Base-by-base conservation (phyloP, 2,888 invertebrate species). In the Acanthococcus lagerstroemiae region DNA sequence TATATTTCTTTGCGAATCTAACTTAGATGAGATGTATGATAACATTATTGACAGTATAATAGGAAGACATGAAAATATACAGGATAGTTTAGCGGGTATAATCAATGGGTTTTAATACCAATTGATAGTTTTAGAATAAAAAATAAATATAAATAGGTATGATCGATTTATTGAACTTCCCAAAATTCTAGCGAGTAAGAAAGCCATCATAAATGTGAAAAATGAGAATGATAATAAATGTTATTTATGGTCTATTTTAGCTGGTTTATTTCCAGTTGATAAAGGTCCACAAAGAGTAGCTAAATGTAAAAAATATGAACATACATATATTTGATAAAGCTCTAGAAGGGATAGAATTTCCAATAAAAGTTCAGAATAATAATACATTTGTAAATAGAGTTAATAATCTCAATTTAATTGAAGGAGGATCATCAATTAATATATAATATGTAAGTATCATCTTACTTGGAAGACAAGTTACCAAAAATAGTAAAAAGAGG, bases 311-410 rank as follows among this genome's bases (percentile, higher is more conserved):
- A 15, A 26, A 21, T 26, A 22, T 55, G 55, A 55, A 24, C 55
- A 26, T n/a, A n/a, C n/a, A n/a, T 24, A 55, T 55, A 15, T 55
- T 55, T 55, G 55, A 55, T 55, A 26, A 55, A 55, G 26, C 55
- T 55, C 24, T 55, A 55, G 12, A 55, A 55, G 55, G 55, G 24
- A 55, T 55, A 15, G 55, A 21, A 55, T 55, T 55, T 55, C 26
- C 26, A 55, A 21, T 55, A 24, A 55, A 55, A 55, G 55, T 24
- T 55, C 17, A 15, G 17, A 21, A 55, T 22, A 55, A 17, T 55
- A 55, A 55, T 55, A 55, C 19, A 55, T 55, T 55, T 55, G 55
- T 55, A 55, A 55, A 55, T 55, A 55, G 25, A 21, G 26, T 55
- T 55, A 55, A 55, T 55, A 55, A 55, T 17, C 26, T 55, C 12